Conservation (phyloP, 1,140 invertebrate genomes). For the Eumeta japonica region DNA sequence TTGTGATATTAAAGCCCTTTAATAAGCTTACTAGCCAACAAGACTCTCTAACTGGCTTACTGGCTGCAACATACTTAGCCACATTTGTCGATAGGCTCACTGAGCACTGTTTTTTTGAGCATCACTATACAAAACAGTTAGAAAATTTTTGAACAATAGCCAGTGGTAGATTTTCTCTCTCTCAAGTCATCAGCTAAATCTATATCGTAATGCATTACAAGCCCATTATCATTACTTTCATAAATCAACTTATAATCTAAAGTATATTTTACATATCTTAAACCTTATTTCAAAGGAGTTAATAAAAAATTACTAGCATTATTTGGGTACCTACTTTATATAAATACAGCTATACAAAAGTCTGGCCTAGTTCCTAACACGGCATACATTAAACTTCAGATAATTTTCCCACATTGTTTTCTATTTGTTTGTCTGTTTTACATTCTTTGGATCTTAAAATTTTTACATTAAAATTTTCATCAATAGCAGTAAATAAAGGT, state of each 20-base stretch:
- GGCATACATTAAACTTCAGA: constrained; percentile 1
- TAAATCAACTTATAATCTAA: neutral
- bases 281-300: neutral
- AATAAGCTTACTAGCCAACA: neutral
- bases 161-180: neutral
- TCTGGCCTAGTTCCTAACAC: neutral
- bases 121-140: neutral
- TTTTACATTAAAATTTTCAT: neutral
- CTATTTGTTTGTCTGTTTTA: neutral
- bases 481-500: neutral
- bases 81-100: neutral
- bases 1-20: neutral
- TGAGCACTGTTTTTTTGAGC: neutral
- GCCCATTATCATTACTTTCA: neutral
- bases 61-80: neutral
- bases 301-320: neutral
- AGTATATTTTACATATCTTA: neutral
- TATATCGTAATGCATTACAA: neutral
- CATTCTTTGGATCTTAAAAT: neutral
- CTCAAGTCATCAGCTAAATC: neutral
- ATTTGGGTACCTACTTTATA: neutral
- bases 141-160: neutral
- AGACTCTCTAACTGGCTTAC: neutral
- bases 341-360: neutral
- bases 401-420: neutral